Conservation (phyloP, 2,797 vertebrate species). For the Rhynchotus rufescens region DNA sequence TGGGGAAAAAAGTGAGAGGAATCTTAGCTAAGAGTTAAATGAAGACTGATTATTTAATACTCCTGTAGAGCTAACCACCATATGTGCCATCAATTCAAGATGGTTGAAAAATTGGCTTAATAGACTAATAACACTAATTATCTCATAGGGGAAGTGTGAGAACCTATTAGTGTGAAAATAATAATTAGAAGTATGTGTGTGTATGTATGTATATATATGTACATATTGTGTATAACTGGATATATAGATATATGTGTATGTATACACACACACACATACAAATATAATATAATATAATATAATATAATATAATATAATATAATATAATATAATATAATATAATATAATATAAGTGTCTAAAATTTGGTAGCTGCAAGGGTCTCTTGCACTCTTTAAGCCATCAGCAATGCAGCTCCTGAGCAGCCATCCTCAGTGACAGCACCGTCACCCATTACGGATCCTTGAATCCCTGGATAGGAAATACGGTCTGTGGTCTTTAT, state of each 20-base stretch:
- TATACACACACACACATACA: neutral
- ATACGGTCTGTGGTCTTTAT: neutral
- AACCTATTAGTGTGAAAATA: neutral
- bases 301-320: accelerated
- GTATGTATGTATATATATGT: neutral
- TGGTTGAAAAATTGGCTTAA: neutral
- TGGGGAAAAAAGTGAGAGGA: neutral
- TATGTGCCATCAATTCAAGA: neutral
- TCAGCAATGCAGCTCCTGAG: neutral
- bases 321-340: accelerated
- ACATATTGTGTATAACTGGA: neutral
- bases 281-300: accelerated
- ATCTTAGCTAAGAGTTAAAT: neutral
- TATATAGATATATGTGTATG: neutral
- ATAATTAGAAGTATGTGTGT: neutral
- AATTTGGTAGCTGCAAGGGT: neutral
- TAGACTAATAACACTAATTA: neutral
- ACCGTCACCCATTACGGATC: neutral
- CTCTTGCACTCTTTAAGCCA: neutral
- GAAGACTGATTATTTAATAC: constrained; percentile 1
- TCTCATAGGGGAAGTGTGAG: neutral
- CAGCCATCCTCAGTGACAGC: neutral
- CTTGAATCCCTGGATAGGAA: neutral
- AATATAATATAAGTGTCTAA: accelerated
- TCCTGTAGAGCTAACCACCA: neutral